These are phyloP conservation scores for Eubasilissa regina DNA, from an alignment of 1,140 invertebrate genomes.

Conservation along the genomic window DNA sequence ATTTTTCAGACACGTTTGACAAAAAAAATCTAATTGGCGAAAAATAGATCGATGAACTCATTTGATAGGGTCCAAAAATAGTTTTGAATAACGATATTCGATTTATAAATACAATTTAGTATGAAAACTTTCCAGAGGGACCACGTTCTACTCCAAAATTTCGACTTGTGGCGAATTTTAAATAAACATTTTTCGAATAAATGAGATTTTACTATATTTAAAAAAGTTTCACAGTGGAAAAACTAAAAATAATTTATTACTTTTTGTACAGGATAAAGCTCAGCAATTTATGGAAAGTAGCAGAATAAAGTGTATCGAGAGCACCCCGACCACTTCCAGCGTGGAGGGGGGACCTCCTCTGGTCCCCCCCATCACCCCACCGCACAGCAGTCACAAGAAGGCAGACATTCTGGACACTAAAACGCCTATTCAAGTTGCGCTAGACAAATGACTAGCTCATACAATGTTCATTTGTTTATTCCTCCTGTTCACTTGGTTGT, in stretches of 20 bases:
- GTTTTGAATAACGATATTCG: too few species aligned
- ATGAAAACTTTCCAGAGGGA: too few species aligned
- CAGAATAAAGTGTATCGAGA: slow-evolving; percentile 26
- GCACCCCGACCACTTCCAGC: slow-evolving; percentile 39
- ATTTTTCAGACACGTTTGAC: too few species aligned
- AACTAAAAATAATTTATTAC: neutral
- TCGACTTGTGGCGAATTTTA: too few species aligned
- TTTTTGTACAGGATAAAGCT: slow-evolving; percentile 42
- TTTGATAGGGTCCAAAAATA: too few species aligned
- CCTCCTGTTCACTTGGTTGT: slow-evolving; percentile 35
- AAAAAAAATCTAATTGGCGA: too few species aligned
- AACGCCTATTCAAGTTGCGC: slow-evolving; percentile 15
- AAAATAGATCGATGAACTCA: too few species aligned
- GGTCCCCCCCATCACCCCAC: slow-evolving; percentile 40
- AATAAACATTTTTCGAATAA: too few species aligned
- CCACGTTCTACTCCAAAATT: too few species aligned
- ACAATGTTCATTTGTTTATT: slow-evolving; percentile 31
- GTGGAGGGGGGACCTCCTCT: neutral
- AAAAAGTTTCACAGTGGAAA: too few species aligned
- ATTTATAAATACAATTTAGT: too few species aligned
- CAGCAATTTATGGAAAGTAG: slow-evolving; percentile 34
- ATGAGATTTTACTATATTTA: too few species aligned
- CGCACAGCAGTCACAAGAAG: slow-evolving; percentile 32
- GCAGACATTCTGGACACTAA: neutral
- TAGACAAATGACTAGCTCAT: slow-evolving; percentile 41